Evolutionary conservation across 2,113 vertebrate species (phyloP).

Genomic region (Lanius collurio): DNA sequence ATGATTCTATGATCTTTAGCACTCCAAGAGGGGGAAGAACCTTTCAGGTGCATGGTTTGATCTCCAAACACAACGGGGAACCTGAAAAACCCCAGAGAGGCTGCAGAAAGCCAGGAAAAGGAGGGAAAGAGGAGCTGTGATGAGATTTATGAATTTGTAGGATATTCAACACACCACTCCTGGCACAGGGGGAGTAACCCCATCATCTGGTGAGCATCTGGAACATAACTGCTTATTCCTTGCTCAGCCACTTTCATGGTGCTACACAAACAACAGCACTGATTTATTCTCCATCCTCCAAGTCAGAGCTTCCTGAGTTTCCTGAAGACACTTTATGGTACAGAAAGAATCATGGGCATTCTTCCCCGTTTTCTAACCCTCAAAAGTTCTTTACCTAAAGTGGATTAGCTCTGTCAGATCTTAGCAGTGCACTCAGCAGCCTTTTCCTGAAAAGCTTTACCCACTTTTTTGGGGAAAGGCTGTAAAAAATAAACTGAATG

Average conservation of each 20-base stretch:
- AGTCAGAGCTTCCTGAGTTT: neutral
- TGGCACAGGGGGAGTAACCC: neutral
- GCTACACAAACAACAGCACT: neutral
- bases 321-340: neutral
- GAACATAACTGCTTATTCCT: rapidly evolving
- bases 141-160: neutral
- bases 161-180: neutral
- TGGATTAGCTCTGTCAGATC: neutral
- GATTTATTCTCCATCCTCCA: neutral
- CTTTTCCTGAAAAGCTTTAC: neutral
- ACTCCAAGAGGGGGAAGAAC: neutral
- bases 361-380: neutral
- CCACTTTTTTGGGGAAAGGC: neutral
- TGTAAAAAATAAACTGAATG: neutral
- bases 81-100: neutral
- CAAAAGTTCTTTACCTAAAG: neutral
- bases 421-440: neutral
- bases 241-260: rapidly evolving
- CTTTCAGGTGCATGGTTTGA: neutral
- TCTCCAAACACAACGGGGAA: rapidly evolving
- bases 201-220: neutral
- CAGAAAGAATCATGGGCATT: neutral
- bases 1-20: neutral
- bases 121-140: neutral
- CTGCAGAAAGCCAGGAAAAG: neutral